Evolutionary conservation across 2,797 vertebrate genomes (phyloP).

Genomic region (Glyptemys insculpta): DNA sequence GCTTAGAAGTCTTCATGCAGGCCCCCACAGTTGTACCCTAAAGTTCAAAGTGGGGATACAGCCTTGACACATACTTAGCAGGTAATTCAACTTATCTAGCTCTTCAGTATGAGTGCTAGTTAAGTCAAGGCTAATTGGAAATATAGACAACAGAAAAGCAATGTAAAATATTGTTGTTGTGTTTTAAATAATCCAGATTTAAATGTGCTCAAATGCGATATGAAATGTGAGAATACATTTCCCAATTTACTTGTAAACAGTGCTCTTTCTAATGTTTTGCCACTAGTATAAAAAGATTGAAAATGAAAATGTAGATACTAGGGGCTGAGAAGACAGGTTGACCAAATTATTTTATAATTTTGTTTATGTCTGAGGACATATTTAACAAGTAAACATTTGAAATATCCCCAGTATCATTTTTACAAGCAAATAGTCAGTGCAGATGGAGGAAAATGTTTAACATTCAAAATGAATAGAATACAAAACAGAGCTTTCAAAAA

Average conservation of each 20-base stretch:
- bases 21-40: no score
- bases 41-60: no score
- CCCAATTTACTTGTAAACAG: not conserved
- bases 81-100: not conserved
- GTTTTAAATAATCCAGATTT: not conserved
- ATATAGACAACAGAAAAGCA: not conserved
- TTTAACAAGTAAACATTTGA: not conserved
- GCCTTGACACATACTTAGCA: not conserved
- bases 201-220: not conserved
- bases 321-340: not conserved
- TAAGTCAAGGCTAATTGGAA: not conserved
- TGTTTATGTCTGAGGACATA: not conserved
- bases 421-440: not conserved
- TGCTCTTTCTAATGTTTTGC: not conserved
- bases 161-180: rapidly evolving
- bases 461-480: no score
- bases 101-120: not conserved
- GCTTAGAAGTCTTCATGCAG: no score
- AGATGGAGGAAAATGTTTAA: not conserved
- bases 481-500: no score
- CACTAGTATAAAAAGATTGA: not conserved
- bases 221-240: not conserved
- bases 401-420: not conserved
- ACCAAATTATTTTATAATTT: not conserved
- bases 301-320: not conserved